These are phyloP conservation scores for Minunthozetes semirufus DNA, from an alignment of 2,888 invertebrate genomes.

Conservation along the genomic window DNA sequence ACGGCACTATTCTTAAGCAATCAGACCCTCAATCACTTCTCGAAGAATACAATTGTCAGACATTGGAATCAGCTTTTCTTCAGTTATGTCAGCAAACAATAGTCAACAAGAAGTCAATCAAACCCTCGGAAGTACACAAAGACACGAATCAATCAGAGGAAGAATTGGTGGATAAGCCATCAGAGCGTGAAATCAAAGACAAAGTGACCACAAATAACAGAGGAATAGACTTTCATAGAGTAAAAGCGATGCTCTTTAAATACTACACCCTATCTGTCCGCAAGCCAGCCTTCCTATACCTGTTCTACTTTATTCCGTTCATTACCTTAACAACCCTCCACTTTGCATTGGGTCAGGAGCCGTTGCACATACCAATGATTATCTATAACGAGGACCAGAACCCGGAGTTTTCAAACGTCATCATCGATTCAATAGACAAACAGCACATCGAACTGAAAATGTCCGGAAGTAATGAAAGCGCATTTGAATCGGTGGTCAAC, in stretches of 20 bases:
- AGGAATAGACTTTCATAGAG: constrained; percentile 6
- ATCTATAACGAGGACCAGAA: constrained; percentile 18
- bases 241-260: constrained; percentile 33
- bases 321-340: neutral
- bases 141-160: too few species aligned
- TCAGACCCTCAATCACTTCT: neutral
- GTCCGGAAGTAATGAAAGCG: neutral
- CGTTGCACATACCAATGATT: constrained; percentile 28
- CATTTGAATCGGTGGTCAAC: neutral
- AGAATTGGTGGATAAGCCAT: neutral
- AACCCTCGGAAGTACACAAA: too few species aligned
- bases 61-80: constrained; percentile 31
- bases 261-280: constrained; percentile 13
- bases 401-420: constrained; percentile 8
- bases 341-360: constrained; percentile 14
- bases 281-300: neutral
- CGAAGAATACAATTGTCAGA: neutral
- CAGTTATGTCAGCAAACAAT: neutral
- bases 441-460: neutral
- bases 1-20: neutral
- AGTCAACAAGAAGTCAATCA: too few species aligned
- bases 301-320: constrained; percentile 28
- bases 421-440: constrained; percentile 17
- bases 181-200: neutral
- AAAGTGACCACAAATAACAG: neutral